A percentile compares a stretch with the other conserved stretches of the same genome.
Conservation (phyloP, 2,797 vertebrate genomes). For the Toxotes lorentzi region DNA sequence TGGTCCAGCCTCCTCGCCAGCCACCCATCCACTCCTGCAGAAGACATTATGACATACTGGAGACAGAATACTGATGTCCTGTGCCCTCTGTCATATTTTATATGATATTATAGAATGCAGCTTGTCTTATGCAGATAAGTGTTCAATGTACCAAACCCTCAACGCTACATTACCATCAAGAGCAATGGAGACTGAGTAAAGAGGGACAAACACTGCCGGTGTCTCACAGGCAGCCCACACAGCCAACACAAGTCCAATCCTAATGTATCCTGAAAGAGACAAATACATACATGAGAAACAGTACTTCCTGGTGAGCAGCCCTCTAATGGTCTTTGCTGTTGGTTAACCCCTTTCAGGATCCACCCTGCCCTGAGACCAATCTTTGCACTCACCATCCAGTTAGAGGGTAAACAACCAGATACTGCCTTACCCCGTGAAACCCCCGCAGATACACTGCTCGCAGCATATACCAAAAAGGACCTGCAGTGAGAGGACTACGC, state of each 20-base stretch:
- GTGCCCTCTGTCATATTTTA: background rate
- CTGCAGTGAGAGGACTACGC: too few relatives aligned
- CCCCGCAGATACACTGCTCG: too few relatives aligned
- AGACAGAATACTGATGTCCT: background rate
- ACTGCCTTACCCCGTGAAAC: too few relatives aligned
- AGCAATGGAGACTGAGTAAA: slow-evolving; percentile 61
- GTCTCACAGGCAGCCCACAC: slow-evolving; percentile 63
- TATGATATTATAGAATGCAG: background rate
- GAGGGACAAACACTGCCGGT: slow-evolving; percentile 65
- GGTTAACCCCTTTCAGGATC: too few relatives aligned
- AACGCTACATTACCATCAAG: slow-evolving; percentile 74
- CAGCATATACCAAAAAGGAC: too few relatives aligned
- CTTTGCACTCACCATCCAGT: too few relatives aligned
- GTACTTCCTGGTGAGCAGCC: too few relatives aligned
- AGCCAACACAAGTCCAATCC: slow-evolving; percentile 68
- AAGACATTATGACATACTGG: background rate
- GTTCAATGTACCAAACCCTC: background rate
- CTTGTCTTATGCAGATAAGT: background rate
- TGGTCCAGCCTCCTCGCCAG: slow-evolving; percentile 75
- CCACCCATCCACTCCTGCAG: slow-evolving; percentile 79
- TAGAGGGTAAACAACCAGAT: too few relatives aligned
- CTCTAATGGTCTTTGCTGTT: too few relatives aligned
- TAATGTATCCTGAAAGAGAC: slow-evolving; percentile 77
- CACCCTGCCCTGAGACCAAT: too few relatives aligned
- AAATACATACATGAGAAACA: background rate